phyloP scores from a whole-genome alignment of 2,113 vertebrate genomes.

The Oncorhynchus masou region DNA sequence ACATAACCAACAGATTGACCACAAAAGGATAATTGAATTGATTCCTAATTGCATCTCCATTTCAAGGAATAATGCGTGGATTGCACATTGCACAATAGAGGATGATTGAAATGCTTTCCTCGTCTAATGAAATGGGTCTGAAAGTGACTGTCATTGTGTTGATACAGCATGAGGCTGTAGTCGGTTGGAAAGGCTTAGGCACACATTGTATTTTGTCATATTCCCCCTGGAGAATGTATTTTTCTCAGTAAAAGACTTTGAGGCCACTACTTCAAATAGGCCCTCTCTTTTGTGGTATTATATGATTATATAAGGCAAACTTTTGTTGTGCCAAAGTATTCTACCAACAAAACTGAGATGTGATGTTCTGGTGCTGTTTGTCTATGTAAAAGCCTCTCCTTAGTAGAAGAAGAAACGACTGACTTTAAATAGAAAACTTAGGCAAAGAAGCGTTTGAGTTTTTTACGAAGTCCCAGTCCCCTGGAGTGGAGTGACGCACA shows the following conservation, averaged over 20 bases:
- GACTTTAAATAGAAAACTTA: background rate
- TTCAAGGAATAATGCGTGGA: too few relatives aligned
- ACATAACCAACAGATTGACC: too few relatives aligned
- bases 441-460: conserved; percentile 6
- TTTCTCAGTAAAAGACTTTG: background rate
- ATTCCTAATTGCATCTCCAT: too few relatives aligned
- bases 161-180: too few relatives aligned
- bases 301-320: background rate
- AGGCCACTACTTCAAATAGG: background rate
- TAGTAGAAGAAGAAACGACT: background rate
- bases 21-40: too few relatives aligned
- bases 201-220: background rate
- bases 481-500: conserved; percentile 31
- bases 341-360: too few relatives aligned
- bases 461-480: background rate
- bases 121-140: too few relatives aligned
- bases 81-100: too few relatives aligned
- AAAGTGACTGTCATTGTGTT: too few relatives aligned
- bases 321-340: background rate
- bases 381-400: too few relatives aligned
- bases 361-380: too few relatives aligned
- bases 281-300: background rate
- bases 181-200: background rate
- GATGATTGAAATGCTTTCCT: too few relatives aligned
- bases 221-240: background rate